phyloP scores from a whole-genome alignment of 2,113 vertebrate species.

The Bubo bubo region DNA sequence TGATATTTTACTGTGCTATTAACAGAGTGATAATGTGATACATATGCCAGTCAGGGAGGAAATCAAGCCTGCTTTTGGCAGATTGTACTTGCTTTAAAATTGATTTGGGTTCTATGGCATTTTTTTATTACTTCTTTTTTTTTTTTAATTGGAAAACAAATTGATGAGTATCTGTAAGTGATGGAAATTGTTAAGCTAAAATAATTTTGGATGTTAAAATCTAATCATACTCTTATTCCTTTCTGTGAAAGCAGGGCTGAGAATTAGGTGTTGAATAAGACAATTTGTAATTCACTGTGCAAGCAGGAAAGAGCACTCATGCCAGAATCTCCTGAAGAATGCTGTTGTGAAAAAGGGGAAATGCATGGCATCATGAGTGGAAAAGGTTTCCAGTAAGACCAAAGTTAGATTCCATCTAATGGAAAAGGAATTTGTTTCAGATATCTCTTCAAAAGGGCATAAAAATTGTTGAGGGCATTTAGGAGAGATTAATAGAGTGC shows the following conservation, averaged over 20 bases:
- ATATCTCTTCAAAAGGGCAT: background rate
- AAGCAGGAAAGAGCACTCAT: background rate
- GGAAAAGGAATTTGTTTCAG: background rate
- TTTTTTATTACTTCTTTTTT: background rate
- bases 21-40: constrained; percentile 16
- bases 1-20: constrained; percentile 30
- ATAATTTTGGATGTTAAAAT: background rate
- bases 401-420: background rate
- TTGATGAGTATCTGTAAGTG: background rate
- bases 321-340: background rate
- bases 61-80: background rate
- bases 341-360: background rate
- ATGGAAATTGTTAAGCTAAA: background rate
- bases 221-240: background rate
- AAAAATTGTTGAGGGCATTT: background rate
- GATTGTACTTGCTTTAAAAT: background rate
- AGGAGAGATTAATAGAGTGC: background rate
- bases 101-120: background rate
- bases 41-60: background rate
- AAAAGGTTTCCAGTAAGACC: background rate
- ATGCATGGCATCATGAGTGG: background rate
- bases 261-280: background rate
- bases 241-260: background rate
- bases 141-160: background rate
- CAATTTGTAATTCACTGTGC: background rate